Evolutionary conservation across 2,888 invertebrate genomes (phyloP), one percentile per base, ranked within the genome.

Genomic region (Tortrix viridana): DNA sequence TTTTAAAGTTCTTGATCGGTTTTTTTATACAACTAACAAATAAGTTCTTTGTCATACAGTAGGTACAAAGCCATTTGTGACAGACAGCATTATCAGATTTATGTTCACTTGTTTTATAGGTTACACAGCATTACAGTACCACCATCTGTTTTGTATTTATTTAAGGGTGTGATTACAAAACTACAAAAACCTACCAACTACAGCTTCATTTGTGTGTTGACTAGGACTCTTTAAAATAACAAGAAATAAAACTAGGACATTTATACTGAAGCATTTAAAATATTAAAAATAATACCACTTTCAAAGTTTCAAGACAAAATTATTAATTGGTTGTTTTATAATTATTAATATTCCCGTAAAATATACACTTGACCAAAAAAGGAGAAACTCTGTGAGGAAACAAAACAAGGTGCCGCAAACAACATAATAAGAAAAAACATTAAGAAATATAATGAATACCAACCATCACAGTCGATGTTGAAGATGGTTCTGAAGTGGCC

Each of bases 391-490:
- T n/a, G 14, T n/a, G 18, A 32, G 14, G 37, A 50, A 32, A 26
- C 19, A 50, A 37, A 37, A 49, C 32, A 32, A 50, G 14, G 50
- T 68, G 67, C 71, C 73, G 75, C 80, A 80, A 79, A 79, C 67
- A 69, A 77, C 73, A 81, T 74, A 80, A 77, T 68, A 73, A 74
- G 61, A 76, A 75, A 73, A 76, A 41, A 44, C 43, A 61, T 63
- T 37, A 62, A 44, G 60, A 41, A 4, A 59, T 26, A 64, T 20
- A 60, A 62, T 60, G 63, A 57, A 57, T 47, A 58, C 58, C 54
- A 47, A 69, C 81, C 87, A 86, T 84, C 72, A 87, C 86, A 63
- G 79, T 67, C 71, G 81, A 64, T 55, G 83, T 81, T 32, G 75
- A 71, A 65, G 82, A 60, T 59, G 79, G 67, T 69, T 83, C 67